Base-by-base conservation (phyloP, 2,888 invertebrate species). In the Ectobius pallidus region DNA sequence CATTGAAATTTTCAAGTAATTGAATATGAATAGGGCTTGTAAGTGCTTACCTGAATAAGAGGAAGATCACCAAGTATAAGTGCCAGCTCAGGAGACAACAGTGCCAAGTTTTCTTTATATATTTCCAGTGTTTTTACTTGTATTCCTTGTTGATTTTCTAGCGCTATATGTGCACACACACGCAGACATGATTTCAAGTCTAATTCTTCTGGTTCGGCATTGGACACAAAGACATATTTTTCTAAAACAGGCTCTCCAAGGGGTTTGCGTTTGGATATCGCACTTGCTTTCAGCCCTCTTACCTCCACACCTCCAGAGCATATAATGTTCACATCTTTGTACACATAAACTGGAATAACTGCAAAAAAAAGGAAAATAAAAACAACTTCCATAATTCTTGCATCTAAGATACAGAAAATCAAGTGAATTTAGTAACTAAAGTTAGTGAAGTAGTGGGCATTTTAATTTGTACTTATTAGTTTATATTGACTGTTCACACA, bases 221-320 rank as follows among this genome's bases (percentile, higher is more conserved):
- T 89, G 0, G 94, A 88, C 9, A 93, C 80, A 79, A 95, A 95
- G 74, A 86, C 84, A 80, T 91, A 91, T 80, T 88, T 89, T 81
- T 95, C 95, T 25, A 95, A 82, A 0, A 93, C 89, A 1, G 95
- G 94, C n/a, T 90, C 85, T 14, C 90, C 90, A 30, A 91, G 87
- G 20, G 89, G 89, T 74, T 89, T 85, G 61, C 88, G 87, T 76
- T 90, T 86, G 0, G 92, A 87, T 49, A 95, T 93, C 0, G 91
- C 87, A 72, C 90, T 92, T 0, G 93, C 93, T 77, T 91, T 89
- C 0, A 95, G 84, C 3, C 94, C 94, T 69, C 89, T 87, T 6
- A 95, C 84, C 82, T 92, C 91, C 0, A 95, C 90, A 73, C 93
- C 93, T 61, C 93, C 94, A 71, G 91, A 88, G 76, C 89, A 87